phyloP scores from a whole-genome alignment of 2,888 invertebrate species.

The Unio pictorum region DNA sequence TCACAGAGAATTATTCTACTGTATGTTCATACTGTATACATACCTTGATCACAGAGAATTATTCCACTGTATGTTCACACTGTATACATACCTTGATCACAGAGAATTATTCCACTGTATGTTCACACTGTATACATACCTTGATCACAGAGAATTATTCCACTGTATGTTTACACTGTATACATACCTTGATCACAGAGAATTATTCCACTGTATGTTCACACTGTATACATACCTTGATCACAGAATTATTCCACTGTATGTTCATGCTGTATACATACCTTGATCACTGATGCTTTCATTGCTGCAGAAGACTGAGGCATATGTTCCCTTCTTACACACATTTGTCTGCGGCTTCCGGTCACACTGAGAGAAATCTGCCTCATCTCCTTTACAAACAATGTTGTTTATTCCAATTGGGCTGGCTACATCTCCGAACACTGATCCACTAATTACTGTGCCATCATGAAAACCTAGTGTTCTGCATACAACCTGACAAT shows the following conservation, averaged over 20 bases:
- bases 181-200: too few species aligned
- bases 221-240: slow-evolving; percentile 18
- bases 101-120: too few species aligned
- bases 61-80: too few species aligned
- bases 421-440: slow-evolving; percentile 38
- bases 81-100: too few species aligned
- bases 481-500: slow-evolving; percentile 28
- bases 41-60: slow-evolving; percentile 38
- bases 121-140: too few species aligned
- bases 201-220: too few species aligned
- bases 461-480: slow-evolving; percentile 39
- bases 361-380: slow-evolving; percentile 42
- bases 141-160: too few species aligned
- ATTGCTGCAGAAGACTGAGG: slow-evolving; percentile 49
- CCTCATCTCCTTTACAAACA: slow-evolving; percentile 72
- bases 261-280: slow-evolving; percentile 10
- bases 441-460: slow-evolving; percentile 34
- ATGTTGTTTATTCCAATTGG: slow-evolving; percentile 47
- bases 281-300: slow-evolving; percentile 39
- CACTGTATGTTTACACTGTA: too few species aligned
- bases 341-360: slow-evolving; percentile 15
- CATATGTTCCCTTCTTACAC: slow-evolving; percentile 42
- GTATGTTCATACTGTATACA: background rate
- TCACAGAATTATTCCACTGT: slow-evolving; percentile 12
- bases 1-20: slow-evolving; percentile 18